A percentile compares a stretch with the other conserved stretches of the same genome.
phyloP scores from a whole-genome alignment of 1,140 invertebrate genomes.

The Archivesica marissinica region DNA sequence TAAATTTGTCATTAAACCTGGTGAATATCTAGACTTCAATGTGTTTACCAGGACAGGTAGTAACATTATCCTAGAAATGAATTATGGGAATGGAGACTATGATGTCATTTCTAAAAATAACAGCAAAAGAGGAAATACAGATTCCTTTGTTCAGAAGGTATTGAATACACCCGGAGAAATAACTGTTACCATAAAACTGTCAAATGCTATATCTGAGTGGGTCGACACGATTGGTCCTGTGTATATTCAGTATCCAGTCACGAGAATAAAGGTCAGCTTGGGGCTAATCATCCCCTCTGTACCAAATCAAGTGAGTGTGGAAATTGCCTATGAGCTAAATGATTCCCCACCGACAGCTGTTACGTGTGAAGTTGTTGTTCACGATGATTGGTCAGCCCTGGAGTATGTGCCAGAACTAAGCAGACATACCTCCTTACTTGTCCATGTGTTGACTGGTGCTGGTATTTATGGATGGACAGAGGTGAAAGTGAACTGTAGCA shows the following conservation, averaged over 20 bases:
- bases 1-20: background rate
- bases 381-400: background rate
- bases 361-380: conserved; percentile 34
- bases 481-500: conserved; percentile 65
- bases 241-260: conserved; percentile 56
- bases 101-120: conserved; percentile 49
- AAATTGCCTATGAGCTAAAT: conserved; percentile 21
- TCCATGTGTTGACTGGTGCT: conserved; percentile 14
- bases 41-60: conserved; percentile 48
- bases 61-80: conserved; percentile 49
- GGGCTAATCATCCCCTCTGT: conserved; percentile 39
- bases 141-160: background rate
- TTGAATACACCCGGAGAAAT: conserved; percentile 44
- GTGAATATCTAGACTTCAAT: conserved; percentile 4
- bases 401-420: conserved; percentile 21
- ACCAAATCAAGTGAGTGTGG: conserved; percentile 22
- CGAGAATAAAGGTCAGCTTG: conserved; percentile 42
- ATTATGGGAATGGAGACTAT: conserved; percentile 48
- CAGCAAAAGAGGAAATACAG: conserved; percentile 46
- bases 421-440: background rate
- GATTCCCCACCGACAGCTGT: conserved; percentile 58
- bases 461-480: conserved; percentile 36
- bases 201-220: conserved; percentile 37
- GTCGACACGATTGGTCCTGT: conserved; percentile 3
- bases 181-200: conserved; percentile 20